Evolutionary conservation across 2,797 vertebrate genomes (phyloP).

Genomic region (Chromis chromis): DNA sequence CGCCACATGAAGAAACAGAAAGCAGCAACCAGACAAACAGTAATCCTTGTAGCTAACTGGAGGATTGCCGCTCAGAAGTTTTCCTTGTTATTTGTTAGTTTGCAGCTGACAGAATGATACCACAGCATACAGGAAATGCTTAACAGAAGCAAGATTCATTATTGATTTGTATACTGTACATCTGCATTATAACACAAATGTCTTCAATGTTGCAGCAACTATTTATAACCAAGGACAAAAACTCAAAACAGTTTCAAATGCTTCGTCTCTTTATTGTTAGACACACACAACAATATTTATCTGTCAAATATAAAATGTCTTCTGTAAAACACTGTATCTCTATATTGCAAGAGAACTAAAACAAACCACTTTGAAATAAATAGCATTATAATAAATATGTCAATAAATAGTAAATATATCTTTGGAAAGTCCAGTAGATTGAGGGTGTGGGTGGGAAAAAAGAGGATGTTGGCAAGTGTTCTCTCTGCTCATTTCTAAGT

Average conservation of each 20-base stretch:
- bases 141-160: conserved; percentile 28
- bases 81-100: conserved; percentile 27
- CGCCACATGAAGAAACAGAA: conserved; percentile 81
- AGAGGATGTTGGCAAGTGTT: conserved; percentile 62
- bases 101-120: conserved; percentile 38
- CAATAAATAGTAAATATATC: conserved; percentile 77
- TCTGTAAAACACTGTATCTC: conserved; percentile 64
- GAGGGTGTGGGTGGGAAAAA: conserved; percentile 41
- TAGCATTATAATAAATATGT: conserved; percentile 75
- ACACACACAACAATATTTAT: conserved; percentile 45
- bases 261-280: conserved; percentile 71
- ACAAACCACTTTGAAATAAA: conserved; percentile 74
- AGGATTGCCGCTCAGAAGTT: conserved; percentile 57
- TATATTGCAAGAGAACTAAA: conserved; percentile 67
- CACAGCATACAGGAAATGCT: conserved; percentile 25
- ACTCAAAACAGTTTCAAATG: conserved; percentile 59
- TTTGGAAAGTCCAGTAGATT: conserved; percentile 78
- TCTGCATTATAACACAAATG: conserved; percentile 32
- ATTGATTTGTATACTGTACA: conserved; percentile 27
- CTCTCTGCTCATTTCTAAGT: conserved; percentile 35
- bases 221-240: conserved; percentile 32
- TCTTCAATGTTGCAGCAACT: conserved; percentile 43
- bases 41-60: conserved; percentile 68
- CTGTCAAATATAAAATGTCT: conserved; percentile 51
- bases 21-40: conserved; percentile 37